These are phyloP conservation scores for Pantherophis guttatus DNA, from an alignment of 2,113 vertebrate genomes.

Conservation along the genomic window DNA sequence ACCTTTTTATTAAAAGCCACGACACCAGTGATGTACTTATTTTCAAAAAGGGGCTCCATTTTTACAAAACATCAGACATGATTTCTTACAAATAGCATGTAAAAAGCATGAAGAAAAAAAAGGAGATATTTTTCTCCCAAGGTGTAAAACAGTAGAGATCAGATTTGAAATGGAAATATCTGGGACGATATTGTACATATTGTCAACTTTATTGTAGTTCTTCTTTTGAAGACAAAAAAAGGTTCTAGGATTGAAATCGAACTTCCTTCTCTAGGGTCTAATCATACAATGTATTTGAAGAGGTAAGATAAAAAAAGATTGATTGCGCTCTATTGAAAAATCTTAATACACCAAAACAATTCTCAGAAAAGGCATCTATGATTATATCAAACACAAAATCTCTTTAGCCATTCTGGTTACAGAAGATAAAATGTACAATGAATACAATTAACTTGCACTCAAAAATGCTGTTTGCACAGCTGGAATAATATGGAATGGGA, in stretches of 20 bases:
- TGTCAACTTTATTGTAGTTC: not conserved
- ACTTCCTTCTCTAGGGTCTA: not conserved
- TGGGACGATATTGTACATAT: not conserved
- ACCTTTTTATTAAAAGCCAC: not conserved
- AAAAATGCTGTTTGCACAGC: not conserved
- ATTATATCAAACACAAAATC: not conserved
- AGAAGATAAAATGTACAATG: not conserved
- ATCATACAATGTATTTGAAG: not conserved
- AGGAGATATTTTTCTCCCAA: not conserved
- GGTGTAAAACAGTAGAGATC: too few relatives aligned
- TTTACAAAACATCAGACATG: not conserved
- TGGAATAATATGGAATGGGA: not conserved
- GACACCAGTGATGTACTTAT: not conserved
- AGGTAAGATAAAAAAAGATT: not conserved
- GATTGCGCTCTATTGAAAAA: not conserved
- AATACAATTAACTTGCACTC: not conserved
- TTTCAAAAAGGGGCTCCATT: not conserved
- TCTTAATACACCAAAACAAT: not conserved
- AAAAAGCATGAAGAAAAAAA: not conserved
- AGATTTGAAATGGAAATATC: not conserved
- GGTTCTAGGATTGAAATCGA: not conserved
- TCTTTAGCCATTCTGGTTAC: constrained; percentile 11
- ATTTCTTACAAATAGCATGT: not conserved
- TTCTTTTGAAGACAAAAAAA: not conserved
- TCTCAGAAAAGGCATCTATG: not conserved